Conservation (phyloP, 2,113 vertebrate species). For the Ciconia stormi region DNA sequence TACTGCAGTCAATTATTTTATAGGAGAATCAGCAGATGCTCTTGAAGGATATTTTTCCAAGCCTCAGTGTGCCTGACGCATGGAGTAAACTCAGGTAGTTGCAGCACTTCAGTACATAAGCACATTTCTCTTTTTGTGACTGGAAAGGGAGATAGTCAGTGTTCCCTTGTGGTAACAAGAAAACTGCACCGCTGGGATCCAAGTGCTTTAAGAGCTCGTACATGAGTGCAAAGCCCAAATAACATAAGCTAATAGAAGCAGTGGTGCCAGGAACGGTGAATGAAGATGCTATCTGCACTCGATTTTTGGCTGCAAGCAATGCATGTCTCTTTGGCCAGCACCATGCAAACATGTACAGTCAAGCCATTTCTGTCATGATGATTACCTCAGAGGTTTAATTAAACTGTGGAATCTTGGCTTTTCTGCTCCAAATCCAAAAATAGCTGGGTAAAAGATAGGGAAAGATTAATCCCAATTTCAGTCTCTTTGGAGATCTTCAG, state of each 20-base stretch:
- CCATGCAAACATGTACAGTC: neutral
- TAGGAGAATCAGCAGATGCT: neutral
- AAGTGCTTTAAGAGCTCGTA: neutral
- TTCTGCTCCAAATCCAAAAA: constrained; percentile 26
- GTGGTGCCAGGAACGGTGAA: neutral
- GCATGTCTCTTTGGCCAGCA: neutral
- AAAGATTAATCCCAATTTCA: neutral
- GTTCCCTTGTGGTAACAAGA: neutral
- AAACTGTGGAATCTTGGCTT: constrained; percentile 21
- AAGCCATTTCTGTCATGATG: constrained; percentile 5
- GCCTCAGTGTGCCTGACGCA: accelerated
- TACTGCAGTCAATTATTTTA: neutral
- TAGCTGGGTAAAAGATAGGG: neutral
- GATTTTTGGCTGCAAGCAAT: constrained; percentile 1
- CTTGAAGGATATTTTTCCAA: neutral
- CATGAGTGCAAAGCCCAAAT: neutral
- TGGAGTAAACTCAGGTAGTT: neutral
- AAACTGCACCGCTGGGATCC: neutral
- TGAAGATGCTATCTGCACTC: constrained; percentile 3
- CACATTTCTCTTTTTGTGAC: neutral
- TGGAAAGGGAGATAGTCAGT: neutral
- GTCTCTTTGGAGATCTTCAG: neutral
- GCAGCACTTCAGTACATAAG: neutral
- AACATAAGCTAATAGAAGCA: neutral
- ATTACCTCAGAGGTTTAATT: constrained; percentile 39